Conservation (phyloP, 1,140 invertebrate genomes). For the Stenopsyche tienmushanensis region DNA sequence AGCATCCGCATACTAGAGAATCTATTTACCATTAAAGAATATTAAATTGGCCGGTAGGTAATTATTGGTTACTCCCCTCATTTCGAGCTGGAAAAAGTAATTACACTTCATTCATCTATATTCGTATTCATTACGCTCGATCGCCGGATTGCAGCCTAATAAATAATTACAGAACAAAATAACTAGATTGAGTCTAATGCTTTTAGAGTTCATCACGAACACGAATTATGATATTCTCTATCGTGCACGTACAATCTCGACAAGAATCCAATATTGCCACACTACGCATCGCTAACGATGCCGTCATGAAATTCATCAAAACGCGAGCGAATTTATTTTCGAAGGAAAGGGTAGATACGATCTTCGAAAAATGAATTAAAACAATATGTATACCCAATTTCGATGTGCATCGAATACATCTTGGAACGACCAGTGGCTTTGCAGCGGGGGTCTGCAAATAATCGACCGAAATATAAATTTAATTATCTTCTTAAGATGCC, state of each 20-base stretch:
- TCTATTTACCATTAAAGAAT: constrained; percentile 13
- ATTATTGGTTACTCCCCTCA: constrained; percentile 7
- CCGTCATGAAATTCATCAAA: too few relatives aligned
- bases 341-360: too few relatives aligned
- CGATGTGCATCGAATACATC: too few relatives aligned
- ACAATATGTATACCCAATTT: too few relatives aligned
- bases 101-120: constrained; percentile 5
- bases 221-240: background rate
- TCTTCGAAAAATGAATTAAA: too few relatives aligned
- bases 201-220: background rate
- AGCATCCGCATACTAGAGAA: background rate
- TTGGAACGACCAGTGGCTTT: too few relatives aligned
- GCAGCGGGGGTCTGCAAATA: too few relatives aligned
- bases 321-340: too few relatives aligned
- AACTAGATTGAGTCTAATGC: constrained; percentile 7
- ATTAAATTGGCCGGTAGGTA: background rate
- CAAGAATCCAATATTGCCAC: background rate
- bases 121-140: constrained; percentile 8
- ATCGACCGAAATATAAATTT: too few relatives aligned
- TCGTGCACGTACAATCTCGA: constrained; percentile 1
- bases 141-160: background rate
- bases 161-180: constrained; percentile 10
- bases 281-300: too few relatives aligned
- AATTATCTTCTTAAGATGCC: too few relatives aligned
- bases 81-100: constrained; percentile 8